Evolutionary conservation across 1,140 invertebrate genomes (phyloP).

Genomic region (Bradysia coprophila): DNA sequence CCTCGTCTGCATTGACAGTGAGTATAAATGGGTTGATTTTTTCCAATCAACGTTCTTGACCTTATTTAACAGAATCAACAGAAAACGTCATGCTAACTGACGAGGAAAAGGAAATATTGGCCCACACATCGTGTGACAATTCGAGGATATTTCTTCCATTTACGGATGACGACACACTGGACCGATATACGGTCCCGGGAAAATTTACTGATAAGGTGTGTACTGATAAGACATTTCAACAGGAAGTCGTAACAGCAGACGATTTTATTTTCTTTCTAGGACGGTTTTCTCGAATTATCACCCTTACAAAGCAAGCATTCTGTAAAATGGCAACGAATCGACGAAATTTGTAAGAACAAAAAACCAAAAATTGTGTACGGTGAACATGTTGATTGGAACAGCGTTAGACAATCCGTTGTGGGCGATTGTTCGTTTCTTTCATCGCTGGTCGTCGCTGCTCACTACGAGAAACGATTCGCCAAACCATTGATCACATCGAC

Average conservation of each 20-base stretch:
- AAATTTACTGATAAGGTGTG: conserved; percentile 41
- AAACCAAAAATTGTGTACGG: conserved; percentile 68
- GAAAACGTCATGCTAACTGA: too few relatives aligned
- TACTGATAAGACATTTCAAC: not conserved
- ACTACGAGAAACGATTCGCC: conserved; percentile 80
- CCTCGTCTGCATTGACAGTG: too few relatives aligned
- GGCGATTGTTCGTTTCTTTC: conserved; percentile 94
- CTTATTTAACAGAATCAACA: too few relatives aligned
- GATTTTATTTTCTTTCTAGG: conserved; percentile 8
- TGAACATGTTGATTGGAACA: conserved; percentile 66
- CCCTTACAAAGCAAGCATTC: conserved; percentile 72
- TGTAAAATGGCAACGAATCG: conserved; percentile 59
- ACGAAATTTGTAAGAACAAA: conserved; percentile 64
- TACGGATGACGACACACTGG: conserved; percentile 71
- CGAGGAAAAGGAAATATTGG: conserved; percentile 71
- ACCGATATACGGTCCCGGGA: conserved; percentile 54
- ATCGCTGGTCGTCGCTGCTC: conserved; percentile 84
- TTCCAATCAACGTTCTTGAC: too few relatives aligned
- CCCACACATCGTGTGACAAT: conserved; percentile 77
- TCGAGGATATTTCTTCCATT: conserved; percentile 84
- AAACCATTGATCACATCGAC: conserved; percentile 81
- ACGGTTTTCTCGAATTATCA: conserved; percentile 59
- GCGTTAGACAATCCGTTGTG: conserved; percentile 85
- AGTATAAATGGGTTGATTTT: too few relatives aligned
- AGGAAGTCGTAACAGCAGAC: not conserved